Conservation (phyloP, 2,113 vertebrate genomes). For the Megalops atlanticus region DNA sequence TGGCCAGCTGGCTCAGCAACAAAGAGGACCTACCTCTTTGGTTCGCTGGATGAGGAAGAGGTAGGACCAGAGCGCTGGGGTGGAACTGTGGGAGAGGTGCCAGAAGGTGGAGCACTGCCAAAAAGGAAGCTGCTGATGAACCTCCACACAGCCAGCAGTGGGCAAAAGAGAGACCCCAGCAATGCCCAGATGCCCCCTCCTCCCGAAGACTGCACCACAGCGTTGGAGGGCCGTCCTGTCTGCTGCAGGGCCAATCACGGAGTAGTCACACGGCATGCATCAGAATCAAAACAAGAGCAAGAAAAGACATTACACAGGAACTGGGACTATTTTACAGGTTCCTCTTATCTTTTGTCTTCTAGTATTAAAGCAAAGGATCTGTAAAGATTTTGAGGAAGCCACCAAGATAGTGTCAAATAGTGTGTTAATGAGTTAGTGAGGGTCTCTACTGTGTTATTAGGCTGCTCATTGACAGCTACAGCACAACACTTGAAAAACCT, state of each 20-base stretch:
- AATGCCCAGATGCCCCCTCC: conserved; percentile 81
- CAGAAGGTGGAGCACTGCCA: conserved; percentile 69
- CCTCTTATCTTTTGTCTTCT: too few relatives aligned
- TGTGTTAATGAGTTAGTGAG: too few relatives aligned
- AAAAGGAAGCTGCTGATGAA: conserved; percentile 89
- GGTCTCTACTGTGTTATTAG: too few relatives aligned
- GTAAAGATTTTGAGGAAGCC: too few relatives aligned
- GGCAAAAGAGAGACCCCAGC: conserved; percentile 86
- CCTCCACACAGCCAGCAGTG: conserved; percentile 90
- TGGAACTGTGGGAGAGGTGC: conserved; percentile 51
- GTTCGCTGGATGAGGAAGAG: conserved; percentile 62
- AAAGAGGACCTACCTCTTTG: conserved; percentile 73
- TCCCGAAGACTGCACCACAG: conserved; percentile 80
- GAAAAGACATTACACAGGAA: too few relatives aligned
- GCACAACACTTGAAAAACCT: too few relatives aligned
- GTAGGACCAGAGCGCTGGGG: conserved; percentile 51
- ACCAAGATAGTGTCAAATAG: too few relatives aligned
- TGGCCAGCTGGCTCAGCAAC: neutral
- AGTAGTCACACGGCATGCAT: neutral
- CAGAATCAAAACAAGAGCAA: too few relatives aligned
- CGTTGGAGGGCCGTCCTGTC: conserved; percentile 73
- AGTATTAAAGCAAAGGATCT: too few relatives aligned
- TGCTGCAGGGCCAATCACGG: conserved; percentile 54
- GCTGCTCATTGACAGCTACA: too few relatives aligned
- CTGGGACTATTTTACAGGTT: too few relatives aligned